phyloP scores from a whole-genome alignment of 2,888 invertebrate genomes.

The Leptinotarsa peninsularis region DNA sequence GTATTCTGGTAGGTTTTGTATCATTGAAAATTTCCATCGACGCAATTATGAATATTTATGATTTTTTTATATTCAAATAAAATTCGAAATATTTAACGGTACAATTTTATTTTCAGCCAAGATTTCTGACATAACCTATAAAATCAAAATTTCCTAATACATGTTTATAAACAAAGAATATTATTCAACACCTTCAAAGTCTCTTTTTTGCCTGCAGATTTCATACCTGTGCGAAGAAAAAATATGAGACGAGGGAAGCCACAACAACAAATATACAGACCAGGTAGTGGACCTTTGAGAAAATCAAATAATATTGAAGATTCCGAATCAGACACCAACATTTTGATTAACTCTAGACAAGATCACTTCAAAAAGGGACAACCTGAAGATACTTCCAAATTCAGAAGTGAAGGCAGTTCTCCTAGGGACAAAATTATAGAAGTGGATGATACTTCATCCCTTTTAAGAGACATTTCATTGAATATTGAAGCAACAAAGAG shows the following conservation, averaged over 20 bases:
- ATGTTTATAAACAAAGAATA: constrained; percentile 56
- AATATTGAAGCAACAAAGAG: constrained; percentile 44
- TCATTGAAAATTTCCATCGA: constrained; percentile 18
- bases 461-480: constrained; percentile 50
- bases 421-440: constrained; percentile 56
- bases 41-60: neutral
- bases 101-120: neutral
- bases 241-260: constrained; percentile 74
- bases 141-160: constrained; percentile 32
- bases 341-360: constrained; percentile 53
- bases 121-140: constrained; percentile 52
- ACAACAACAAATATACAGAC: constrained; percentile 78
- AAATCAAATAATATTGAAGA: constrained; percentile 75
- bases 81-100: constrained; percentile 1
- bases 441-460: constrained; percentile 48
- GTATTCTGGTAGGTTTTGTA: constrained; percentile 57
- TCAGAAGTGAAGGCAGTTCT: constrained; percentile 55
- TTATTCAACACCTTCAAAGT: constrained; percentile 34
- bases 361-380: constrained; percentile 46
- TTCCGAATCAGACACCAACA: constrained; percentile 66
- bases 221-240: constrained; percentile 46
- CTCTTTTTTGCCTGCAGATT: constrained; percentile 43
- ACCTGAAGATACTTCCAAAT: constrained; percentile 47
- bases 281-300: constrained; percentile 81
- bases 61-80: neutral